A percentile compares a stretch with the other conserved stretches of the same genome.
These are phyloP conservation scores for Zelleria hepariella DNA, from an alignment of 2,888 invertebrate genomes.

Conservation along the genomic window DNA sequence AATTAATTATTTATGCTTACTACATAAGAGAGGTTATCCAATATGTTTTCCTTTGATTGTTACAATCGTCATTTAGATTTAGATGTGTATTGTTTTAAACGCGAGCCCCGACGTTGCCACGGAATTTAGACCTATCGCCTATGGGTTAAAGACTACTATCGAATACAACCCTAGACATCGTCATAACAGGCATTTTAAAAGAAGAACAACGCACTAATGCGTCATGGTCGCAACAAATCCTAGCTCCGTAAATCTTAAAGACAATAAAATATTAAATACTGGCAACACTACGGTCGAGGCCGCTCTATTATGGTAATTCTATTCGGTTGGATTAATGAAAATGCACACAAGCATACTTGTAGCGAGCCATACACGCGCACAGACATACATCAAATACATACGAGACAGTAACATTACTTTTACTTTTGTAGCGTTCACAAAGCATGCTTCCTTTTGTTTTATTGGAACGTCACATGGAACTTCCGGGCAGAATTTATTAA, in stretches of 20 bases:
- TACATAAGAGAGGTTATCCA: slow-evolving; percentile 36
- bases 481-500: background rate
- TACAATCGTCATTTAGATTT: slow-evolving; percentile 4
- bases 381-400: slow-evolving; percentile 14
- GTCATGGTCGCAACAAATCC: background rate
- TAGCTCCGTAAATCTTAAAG: background rate
- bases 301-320: background rate
- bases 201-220: background rate
- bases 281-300: background rate
- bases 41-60: slow-evolving; percentile 13
- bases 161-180: background rate
- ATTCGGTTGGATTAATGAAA: slow-evolving; percentile 21
- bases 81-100: slow-evolving; percentile 5
- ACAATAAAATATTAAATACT: background rate
- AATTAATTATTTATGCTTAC: slow-evolving; percentile 49
- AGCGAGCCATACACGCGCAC: slow-evolving; percentile 15
- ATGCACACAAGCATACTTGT: slow-evolving; percentile 44
- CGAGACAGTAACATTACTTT: background rate
- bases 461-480: background rate
- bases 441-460: background rate
- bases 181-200: background rate
- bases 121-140: background rate
- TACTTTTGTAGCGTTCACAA: background rate
- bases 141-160: background rate
- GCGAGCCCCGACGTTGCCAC: slow-evolving; percentile 15